Base-by-base conservation (phyloP, 2,888 invertebrate genomes). In the Rugalucina vietnamica region DNA sequence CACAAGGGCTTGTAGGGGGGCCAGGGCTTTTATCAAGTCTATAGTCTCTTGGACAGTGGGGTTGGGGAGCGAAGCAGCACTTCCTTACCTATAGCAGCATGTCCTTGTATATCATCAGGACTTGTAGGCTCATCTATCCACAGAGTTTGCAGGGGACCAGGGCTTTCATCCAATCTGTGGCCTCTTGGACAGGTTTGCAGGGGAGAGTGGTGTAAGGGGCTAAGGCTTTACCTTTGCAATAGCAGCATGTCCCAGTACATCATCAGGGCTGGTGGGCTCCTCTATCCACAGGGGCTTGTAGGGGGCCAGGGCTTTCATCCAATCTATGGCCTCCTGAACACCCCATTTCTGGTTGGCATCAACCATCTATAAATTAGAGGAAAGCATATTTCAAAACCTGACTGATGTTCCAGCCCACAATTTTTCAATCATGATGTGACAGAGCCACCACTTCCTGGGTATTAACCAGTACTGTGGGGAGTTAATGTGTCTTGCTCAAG, bases 41-140 rank as follows among this genome's bases (percentile, higher is more conserved):
- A 98, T 97, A 0, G 98, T 97, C 94, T 98, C 96, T 79, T 96
- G 95, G 3, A 98, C 97, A 91, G 97, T 97, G 98, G 98, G 98
- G 0, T 90, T 90, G 90, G 95, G 95, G 82, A 95, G 95, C 43
- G 95, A 94, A 89, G 95, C 95, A 50, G 93, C 93, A 82, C 84
- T n/a, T n/a, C 97, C 93, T 97, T 96, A 0, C 97, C 96, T 88
- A 98, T 98, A 73, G 96, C 95, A 0, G 97, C 97, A 94, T 98
- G 98, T 0, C 98, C 98, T 21, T 98, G 95, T 2, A 98, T 95
- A 93, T 98, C 98, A 93, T 98, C 98, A 0, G 98, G 98, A 2
- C 97, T 97, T 0, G 98, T 98, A 0, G 98, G 98, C 93, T 98
- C 98, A 94, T 98, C 98, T 80, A 98, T 98, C 98, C 98, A 98